These are phyloP conservation scores for Heliconius cydno DNA, from an alignment of 2,888 invertebrate species.

Conservation along the genomic window DNA sequence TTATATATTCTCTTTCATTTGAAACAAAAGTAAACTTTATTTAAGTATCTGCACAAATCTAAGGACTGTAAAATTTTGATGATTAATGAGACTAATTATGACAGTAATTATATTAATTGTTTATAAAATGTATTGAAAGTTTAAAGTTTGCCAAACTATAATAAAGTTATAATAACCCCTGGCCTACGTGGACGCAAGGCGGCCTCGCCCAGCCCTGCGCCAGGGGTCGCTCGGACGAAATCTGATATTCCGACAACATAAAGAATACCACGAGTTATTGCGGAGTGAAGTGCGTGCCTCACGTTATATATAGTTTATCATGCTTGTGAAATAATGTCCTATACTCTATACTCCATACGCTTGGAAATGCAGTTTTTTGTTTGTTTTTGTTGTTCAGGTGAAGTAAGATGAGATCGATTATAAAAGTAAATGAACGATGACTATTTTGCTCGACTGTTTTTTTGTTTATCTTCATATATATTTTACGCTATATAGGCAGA, in stretches of 20 bases:
- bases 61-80: too few species aligned
- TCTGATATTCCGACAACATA: constrained; percentile 33
- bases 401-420: neutral
- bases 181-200: neutral
- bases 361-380: neutral
- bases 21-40: too few species aligned
- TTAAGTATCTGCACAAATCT: too few species aligned
- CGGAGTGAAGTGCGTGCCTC: constrained; percentile 12
- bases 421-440: too few species aligned
- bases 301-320: neutral
- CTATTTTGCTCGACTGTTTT: neutral
- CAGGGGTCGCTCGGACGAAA: constrained; percentile 27
- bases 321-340: constrained; percentile 3
- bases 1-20: too few species aligned
- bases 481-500: neutral
- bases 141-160: too few species aligned
- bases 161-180: neutral
- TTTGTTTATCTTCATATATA: neutral
- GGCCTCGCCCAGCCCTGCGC: constrained; percentile 26
- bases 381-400: neutral
- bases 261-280: constrained; percentile 24
- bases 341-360: neutral
- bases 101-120: too few species aligned
- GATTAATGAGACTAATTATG: too few species aligned
- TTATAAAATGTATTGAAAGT: too few species aligned